Base-by-base conservation (phyloP, 1,140 invertebrate species). In the Penaeus chinensis region DNA sequence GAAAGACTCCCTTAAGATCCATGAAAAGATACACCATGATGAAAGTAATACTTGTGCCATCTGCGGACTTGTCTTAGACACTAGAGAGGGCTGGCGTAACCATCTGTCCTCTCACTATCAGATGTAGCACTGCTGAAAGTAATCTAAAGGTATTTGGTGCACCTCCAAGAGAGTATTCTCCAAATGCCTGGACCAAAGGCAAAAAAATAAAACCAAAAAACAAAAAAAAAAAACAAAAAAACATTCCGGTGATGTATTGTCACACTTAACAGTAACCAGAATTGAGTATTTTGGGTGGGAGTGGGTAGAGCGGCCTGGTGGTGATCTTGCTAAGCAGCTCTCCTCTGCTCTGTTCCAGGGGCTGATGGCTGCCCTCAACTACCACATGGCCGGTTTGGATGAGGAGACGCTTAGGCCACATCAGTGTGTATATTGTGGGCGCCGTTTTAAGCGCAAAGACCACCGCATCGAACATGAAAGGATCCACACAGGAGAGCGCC, bases 351-450 rank as follows among this genome's bases (percentile, higher is more conserved):
- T 89, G 88, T 89, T 89, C 83, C 88, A 89, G 88, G 88, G 88
- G 88, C 84, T 89, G 88, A 89, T 86, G 80, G 83, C 88, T 80
- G 84, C 83, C 84, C 88, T 86, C 84, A 85, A 85, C 85, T 86
- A 89, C 87, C 84, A 83, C 62, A 80, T 76, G 63, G 71, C 54
- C 77, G 47, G 74, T 37, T 63, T 86, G 88, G 88, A 89, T 63
- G 88, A 89, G 80, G 88, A 81, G 84, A 78, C 81, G 27, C 93
- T 93, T 87, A 92, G 93, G 85, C 94, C 94, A n/a, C 94, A 94
- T 91, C 92, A 93, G 90, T 94, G 94, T 90, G 91, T 92, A 66
- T 91, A 93, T 62, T 94, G 94, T 89, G 92, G 93, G 63, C 91
- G 93, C 22, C 86, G 93, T 60, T 94, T 94, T 91, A 92, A 94